Evolutionary conservation across 2,888 invertebrate genomes (phyloP).

Genomic region (Caenorhabditis drosophilae): DNA sequence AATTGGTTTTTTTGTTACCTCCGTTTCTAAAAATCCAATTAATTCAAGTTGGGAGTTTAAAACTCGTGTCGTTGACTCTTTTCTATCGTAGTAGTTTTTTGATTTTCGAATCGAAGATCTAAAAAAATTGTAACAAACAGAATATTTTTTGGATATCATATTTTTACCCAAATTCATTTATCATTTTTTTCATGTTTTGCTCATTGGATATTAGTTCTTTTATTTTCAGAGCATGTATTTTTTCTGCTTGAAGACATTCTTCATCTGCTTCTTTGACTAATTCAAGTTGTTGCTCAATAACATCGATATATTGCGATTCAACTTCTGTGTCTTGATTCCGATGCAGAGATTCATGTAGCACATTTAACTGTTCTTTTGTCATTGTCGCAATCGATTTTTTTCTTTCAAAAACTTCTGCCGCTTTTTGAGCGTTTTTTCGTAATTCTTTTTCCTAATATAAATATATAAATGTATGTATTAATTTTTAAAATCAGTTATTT

Average conservation of each 20-base stretch:
- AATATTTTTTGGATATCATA: background rate
- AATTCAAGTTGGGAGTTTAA: constrained; percentile 24
- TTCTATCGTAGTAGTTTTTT: constrained; percentile 22
- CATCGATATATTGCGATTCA: background rate
- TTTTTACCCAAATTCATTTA: constrained; percentile 16
- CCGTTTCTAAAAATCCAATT: too few relatives aligned
- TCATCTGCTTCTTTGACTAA: constrained; percentile 22
- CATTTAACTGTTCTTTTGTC: constrained; percentile 19
- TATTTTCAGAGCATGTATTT: constrained; percentile 12
- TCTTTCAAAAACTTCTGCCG: constrained; percentile 23
- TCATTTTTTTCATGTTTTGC: constrained; percentile 6
- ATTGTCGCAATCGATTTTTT: constrained; percentile 24
- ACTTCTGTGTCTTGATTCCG: constrained; percentile 14
- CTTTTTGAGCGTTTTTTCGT: constrained; percentile 24
- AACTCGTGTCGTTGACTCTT: constrained; percentile 18
- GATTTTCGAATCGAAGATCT: constrained; percentile 9
- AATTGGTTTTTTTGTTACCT: too few relatives aligned
- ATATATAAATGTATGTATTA: background rate
- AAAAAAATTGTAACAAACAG: constrained; percentile 1
- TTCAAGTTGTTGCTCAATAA: constrained; percentile 25
- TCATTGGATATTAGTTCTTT: constrained; percentile 19
- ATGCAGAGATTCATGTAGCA: constrained; percentile 15
- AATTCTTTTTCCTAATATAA: constrained; percentile 7
- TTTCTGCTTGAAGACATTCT: constrained; percentile 22
- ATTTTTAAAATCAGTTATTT: background rate